Conservation (phyloP, 2,797 vertebrate genomes). For the Sebastes vulpes region DNA sequence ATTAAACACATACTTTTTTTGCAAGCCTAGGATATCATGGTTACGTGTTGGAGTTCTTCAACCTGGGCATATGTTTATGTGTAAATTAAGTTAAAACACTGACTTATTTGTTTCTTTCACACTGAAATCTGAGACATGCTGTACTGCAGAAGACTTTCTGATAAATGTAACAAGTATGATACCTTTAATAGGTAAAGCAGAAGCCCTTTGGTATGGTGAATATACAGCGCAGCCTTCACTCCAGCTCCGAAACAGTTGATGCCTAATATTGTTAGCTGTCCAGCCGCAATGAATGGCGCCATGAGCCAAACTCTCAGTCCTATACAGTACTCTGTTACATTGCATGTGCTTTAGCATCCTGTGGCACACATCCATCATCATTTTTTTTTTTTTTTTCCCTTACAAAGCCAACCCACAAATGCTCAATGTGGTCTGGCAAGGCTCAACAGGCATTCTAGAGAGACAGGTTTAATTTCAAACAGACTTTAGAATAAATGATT, state of each 20-base stretch:
- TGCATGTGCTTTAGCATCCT: not conserved
- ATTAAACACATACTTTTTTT: not conserved
- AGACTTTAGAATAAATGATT: conserved; percentile 44
- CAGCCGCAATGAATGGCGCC: not conserved
- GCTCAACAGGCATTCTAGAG: conserved; percentile 11
- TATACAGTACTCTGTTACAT: not conserved
- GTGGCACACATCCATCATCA: not conserved
- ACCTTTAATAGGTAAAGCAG: not conserved
- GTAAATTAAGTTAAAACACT: not conserved
- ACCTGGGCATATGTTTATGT: not conserved
- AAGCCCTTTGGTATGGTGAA: not conserved
- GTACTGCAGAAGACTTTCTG: not conserved
- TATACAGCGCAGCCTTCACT: not conserved
- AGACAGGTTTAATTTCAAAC: conserved; percentile 34
- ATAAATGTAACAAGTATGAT: not conserved
- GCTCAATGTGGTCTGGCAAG: conserved; percentile 38
- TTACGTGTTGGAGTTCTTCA: not conserved
- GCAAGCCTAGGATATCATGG: not conserved
- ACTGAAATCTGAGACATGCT: not conserved
- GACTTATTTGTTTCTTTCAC: not conserved
- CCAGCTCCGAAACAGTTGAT: not conserved
- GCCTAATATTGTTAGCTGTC: not conserved
- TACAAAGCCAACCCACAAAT: conserved; percentile 17
- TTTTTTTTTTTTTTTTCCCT: not conserved
- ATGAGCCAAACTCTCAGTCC: not conserved